These are phyloP conservation scores for Helleia helle DNA, from an alignment of 2,888 invertebrate genomes.

Conservation along the genomic window DNA sequence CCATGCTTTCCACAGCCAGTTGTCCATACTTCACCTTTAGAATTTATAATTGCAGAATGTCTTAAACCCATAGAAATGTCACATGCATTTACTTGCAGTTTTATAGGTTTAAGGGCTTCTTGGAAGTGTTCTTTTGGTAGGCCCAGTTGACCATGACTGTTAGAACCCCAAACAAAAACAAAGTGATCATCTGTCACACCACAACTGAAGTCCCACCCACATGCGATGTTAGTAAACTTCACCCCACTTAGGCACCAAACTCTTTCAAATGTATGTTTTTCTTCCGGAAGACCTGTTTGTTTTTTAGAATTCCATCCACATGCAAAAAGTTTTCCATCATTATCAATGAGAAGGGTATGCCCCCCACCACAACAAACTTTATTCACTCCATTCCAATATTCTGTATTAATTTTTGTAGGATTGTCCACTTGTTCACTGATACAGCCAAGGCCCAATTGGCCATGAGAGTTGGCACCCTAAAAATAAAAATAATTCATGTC, in stretches of 20 bases:
- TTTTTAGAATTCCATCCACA: constrained; percentile 87
- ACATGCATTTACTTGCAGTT: constrained; percentile 65
- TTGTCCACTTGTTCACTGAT: constrained; percentile 78
- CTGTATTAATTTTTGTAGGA: constrained; percentile 61
- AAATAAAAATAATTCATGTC: constrained; percentile 21
- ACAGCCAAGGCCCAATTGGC: constrained; percentile 82
- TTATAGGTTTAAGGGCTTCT: constrained; percentile 44
- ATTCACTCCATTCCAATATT: constrained; percentile 67
- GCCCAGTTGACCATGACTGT: constrained; percentile 84
- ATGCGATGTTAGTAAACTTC: constrained; percentile 76
- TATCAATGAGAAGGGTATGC: constrained; percentile 80
- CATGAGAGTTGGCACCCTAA: constrained; percentile 89
- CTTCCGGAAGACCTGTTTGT: constrained; percentile 76
- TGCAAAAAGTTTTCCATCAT: constrained; percentile 78
- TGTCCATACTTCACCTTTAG: constrained; percentile 75
- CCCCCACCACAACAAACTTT: constrained; percentile 85
- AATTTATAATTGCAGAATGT: constrained; percentile 78
- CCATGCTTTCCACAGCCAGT: constrained; percentile 80
- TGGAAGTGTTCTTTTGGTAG: constrained; percentile 65
- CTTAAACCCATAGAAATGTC: constrained; percentile 79
- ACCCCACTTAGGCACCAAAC: constrained; percentile 72
- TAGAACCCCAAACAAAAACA: constrained; percentile 89
- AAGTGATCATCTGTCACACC: constrained; percentile 80
- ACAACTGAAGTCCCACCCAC: constrained; percentile 89
- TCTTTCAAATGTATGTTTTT: constrained; percentile 72